Evolutionary conservation across 2,113 vertebrate species (phyloP), one percentile per base, ranked within the genome.

Genomic region (Martes martes): DNA sequence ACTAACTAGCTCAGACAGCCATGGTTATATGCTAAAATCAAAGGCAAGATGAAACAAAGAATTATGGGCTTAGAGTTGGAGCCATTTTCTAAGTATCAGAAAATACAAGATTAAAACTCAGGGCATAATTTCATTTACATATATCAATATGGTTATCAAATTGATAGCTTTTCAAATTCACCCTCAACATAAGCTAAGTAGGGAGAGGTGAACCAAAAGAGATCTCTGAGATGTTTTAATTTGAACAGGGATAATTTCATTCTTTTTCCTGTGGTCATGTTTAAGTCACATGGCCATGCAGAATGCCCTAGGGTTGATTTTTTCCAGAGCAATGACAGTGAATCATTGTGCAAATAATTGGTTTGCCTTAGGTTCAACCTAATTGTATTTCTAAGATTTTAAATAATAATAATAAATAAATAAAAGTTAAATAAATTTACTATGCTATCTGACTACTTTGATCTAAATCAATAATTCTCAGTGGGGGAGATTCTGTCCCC

Each of bases 1-100:
- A 89, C 97, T 96, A 97, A 97, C 71, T 92, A 92, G 59, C 76
- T 96, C 87, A 92, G 96, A 97, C 96, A 97, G 89, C 80, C 67
- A 94, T 88, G 45, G 74, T 94, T 84, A 69, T 57, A 90, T 31
- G 69, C 92, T 94, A 81, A 95, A 96, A 96, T 88, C 69, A 97
- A 98, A 96, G 76, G 57, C 92, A 95, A 86, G 85, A 97, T 33
- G 61, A 89, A 59, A 91, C 74, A 90, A 95, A 96, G 88, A 95
- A 82, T 59, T 71, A 81, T 42, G 57, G 31, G 84, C 31, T 42
- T 71, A 76, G 81, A 85, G 88, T 52, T 95, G 11, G 19, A 50
- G 45, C 18, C 69, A 76, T 81, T 90, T 96, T 80, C 63, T 84
- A 92, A 71, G 78, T 55, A 80, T 73, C 42, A 94, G 82, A 96